Evolutionary conservation across 1,140 invertebrate genomes (phyloP).

Genomic region (Neelides sp.): DNA sequence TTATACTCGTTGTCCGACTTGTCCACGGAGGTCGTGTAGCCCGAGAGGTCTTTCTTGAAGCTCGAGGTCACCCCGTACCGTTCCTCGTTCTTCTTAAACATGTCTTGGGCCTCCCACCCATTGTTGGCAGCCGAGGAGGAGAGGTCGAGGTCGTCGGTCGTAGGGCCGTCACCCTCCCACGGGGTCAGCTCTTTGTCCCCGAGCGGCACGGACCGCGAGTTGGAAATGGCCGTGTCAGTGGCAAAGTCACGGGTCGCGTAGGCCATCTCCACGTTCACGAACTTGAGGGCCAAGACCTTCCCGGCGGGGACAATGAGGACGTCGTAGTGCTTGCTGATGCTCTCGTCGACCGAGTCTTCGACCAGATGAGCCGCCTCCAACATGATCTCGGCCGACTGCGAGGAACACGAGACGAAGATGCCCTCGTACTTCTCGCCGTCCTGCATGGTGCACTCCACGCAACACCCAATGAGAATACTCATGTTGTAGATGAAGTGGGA

Average conservation of each 20-base stretch:
- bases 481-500: slow-evolving; percentile 26
- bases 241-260: slow-evolving; percentile 34
- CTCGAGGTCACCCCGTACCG: slow-evolving; percentile 75
- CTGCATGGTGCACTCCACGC: slow-evolving; percentile 16
- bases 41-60: slow-evolving; percentile 68
- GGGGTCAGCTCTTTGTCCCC: slow-evolving; percentile 74
- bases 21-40: slow-evolving; percentile 76
- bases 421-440: slow-evolving; percentile 24
- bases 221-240: slow-evolving; percentile 66
- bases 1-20: slow-evolving; percentile 70
- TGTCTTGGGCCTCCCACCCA: slow-evolving; percentile 88
- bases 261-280: slow-evolving; percentile 20
- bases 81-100: slow-evolving; percentile 86
- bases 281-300: slow-evolving; percentile 22
- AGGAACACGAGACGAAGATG: slow-evolving; percentile 21
- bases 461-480: slow-evolving; percentile 26
- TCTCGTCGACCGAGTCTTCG: slow-evolving; percentile 16
- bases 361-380: slow-evolving; percentile 30
- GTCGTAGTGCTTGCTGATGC: slow-evolving; percentile 26
- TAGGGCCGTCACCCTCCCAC: slow-evolving; percentile 62
- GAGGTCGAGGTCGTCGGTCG: slow-evolving; percentile 45
- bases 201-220: slow-evolving; percentile 44
- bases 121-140: slow-evolving; percentile 53
- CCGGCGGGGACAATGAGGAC: slow-evolving; percentile 25
- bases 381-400: slow-evolving; percentile 19